These are phyloP conservation scores for Thera britannica DNA, from an alignment of 2,888 invertebrate genomes.

Conservation along the genomic window DNA sequence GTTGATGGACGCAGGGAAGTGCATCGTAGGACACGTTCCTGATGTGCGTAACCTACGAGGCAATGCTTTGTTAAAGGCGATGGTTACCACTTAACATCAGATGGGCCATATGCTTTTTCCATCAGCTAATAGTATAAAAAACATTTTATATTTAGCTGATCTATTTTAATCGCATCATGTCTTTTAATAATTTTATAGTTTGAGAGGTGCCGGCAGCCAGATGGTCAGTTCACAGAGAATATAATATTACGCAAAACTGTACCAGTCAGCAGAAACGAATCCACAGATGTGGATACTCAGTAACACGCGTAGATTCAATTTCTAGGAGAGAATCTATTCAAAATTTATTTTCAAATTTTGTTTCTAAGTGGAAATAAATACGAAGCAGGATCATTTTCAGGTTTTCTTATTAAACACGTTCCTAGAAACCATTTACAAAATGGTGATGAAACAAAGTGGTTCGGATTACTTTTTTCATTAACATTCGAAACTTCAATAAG, in stretches of 20 bases:
- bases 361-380: conserved; percentile 1
- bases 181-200: not conserved
- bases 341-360: conserved; percentile 8
- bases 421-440: conserved; percentile 5
- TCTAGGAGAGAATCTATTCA: not conserved
- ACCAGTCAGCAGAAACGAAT: conserved; percentile 5
- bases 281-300: not conserved
- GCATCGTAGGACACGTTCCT: too few relatives aligned
- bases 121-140: too few relatives aligned
- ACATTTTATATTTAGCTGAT: too few relatives aligned
- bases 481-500: conserved; percentile 5
- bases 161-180: too few relatives aligned
- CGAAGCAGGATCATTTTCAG: conserved; percentile 1
- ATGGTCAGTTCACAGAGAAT: conserved; percentile 6
- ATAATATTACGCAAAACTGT: conserved; percentile 13
- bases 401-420: not conserved
- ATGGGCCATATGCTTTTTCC: too few relatives aligned
- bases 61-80: too few relatives aligned
- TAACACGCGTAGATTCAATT: not conserved
- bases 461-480: conserved; percentile 19
- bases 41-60: too few relatives aligned
- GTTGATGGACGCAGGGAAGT: too few relatives aligned
- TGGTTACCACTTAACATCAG: too few relatives aligned
- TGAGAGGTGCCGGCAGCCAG: not conserved
- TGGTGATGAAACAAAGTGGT: conserved; percentile 10